Base-by-base conservation (phyloP, 2,113 vertebrate species). In the Crotalus viridis region DNA sequence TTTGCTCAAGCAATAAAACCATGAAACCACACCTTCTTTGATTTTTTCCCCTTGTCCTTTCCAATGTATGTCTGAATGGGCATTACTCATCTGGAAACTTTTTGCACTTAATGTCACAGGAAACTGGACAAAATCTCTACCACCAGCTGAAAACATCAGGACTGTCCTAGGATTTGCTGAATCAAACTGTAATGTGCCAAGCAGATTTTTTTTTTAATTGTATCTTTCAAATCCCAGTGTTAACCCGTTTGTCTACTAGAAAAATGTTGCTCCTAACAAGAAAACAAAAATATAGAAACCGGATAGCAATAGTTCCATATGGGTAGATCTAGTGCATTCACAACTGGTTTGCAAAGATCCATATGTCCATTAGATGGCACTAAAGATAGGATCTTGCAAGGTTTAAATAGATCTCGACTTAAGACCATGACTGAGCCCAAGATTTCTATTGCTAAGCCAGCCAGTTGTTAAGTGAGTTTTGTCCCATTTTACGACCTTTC, bases 71-170 rank as follows among this genome's bases (percentile, higher is more conserved):
- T 96, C 95, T 96, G 94, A 87, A 96, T 95, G 92, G 94, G 93
- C 95, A 97, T 98, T 97, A 97, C 94, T 97, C 97, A 98, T 21
- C 8, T 96, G 97, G 97, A 98, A 98, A 98, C 93, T 95, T 96
- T 97, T 95, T 88, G 39, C 91, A 93, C 87, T 87, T 94, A 93
- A 93, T 91, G 90, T 91, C 95, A 96, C 95, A 96, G 95, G 95
- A 95, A 96, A 93, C 92, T 93, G 93, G 91, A 97, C 96, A 95
- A 96, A 97, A 97, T 94, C 86, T 95, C 90, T 93, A 95, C 95
- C 1, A 8, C 94, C 91, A 95, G 95, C 93, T 1, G 91, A 96
- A 96, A 96, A 95, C 52, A 95, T 89, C 90, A 90, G 87, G 88
- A 56, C 94, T 93, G 56, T 74, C 56, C 86, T 91, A 93, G 89